Percentiles rank a stretch among this genome's conserved stretches.
phyloP scores from a whole-genome alignment of 2,113 vertebrate species.

The Vidua chalybeata region DNA sequence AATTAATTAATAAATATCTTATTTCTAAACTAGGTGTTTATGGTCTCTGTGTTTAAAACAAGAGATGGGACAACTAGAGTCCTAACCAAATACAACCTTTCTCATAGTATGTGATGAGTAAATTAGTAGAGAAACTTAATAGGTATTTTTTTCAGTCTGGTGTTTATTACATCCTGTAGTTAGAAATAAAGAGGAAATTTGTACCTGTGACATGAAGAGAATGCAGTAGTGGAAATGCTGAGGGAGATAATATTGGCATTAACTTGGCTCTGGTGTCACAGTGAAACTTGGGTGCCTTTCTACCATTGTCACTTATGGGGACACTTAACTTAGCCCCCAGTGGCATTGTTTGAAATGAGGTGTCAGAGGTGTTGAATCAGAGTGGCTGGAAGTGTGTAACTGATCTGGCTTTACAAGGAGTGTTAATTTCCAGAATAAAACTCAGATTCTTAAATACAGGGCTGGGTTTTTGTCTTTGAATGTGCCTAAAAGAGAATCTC shows the following conservation, averaged over 20 bases:
- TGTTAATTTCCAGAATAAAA: not conserved
- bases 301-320: not conserved
- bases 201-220: not conserved
- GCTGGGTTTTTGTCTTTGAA: not conserved
- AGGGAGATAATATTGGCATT: not conserved
- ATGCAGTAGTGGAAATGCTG: not conserved
- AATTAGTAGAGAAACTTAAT: not conserved
- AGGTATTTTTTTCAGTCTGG: not conserved
- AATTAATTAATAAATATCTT: too few species aligned
- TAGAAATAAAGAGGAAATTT: not conserved
- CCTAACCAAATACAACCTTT: not conserved
- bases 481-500: not conserved
- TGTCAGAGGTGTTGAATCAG: not conserved
- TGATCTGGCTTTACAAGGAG: not conserved
- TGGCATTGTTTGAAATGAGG: not conserved
- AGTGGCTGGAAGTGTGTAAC: not conserved
- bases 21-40: not conserved
- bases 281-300: not conserved
- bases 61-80: not conserved
- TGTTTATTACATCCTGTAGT: not conserved
- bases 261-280: not conserved
- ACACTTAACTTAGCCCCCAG: fast-evolving
- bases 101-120: not conserved
- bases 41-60: not conserved
- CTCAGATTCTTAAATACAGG: not conserved